Evolutionary conservation across 2,113 vertebrate species (phyloP).

Genomic region (Cettia cetti): DNA sequence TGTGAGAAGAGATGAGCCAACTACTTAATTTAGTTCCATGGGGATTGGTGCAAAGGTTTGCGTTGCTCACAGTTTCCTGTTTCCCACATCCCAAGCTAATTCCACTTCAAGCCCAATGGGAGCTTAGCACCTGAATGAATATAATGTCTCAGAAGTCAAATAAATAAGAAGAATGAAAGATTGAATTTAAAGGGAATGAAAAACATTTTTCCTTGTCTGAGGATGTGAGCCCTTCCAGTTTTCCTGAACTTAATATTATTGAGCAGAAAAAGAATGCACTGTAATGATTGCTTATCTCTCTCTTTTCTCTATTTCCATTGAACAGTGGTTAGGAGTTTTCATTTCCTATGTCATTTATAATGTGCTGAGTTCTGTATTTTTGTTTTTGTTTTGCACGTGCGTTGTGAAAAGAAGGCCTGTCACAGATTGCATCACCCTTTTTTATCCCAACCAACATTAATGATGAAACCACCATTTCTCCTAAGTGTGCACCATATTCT

Average conservation of each 20-base stretch:
- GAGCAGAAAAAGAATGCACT: constrained; percentile 43
- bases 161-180: constrained; percentile 47
- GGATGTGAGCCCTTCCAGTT: constrained; percentile 29
- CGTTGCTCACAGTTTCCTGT: neutral
- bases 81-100: constrained; percentile 33
- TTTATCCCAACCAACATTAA: neutral
- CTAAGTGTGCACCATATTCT: neutral
- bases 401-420: neutral
- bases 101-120: constrained; percentile 23
- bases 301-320: constrained; percentile 40
- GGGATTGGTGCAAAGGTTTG: constrained; percentile 9
- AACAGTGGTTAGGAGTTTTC: constrained; percentile 41
- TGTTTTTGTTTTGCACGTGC: constrained; percentile 31
- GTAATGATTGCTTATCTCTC: constrained; percentile 56
- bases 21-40: constrained; percentile 54
- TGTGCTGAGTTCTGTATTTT: constrained; percentile 36
- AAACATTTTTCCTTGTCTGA: constrained; percentile 61
- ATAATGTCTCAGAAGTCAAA: constrained; percentile 34
- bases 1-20: constrained; percentile 45
- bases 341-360: constrained; percentile 69
- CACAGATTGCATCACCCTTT: constrained; percentile 1
- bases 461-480: neutral
- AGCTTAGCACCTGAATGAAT: constrained; percentile 54
- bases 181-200: constrained; percentile 44
- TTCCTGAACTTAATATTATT: constrained; percentile 49